Conservation (phyloP, 2,797 vertebrate genomes). For the Thalassophryne amazonica region DNA sequence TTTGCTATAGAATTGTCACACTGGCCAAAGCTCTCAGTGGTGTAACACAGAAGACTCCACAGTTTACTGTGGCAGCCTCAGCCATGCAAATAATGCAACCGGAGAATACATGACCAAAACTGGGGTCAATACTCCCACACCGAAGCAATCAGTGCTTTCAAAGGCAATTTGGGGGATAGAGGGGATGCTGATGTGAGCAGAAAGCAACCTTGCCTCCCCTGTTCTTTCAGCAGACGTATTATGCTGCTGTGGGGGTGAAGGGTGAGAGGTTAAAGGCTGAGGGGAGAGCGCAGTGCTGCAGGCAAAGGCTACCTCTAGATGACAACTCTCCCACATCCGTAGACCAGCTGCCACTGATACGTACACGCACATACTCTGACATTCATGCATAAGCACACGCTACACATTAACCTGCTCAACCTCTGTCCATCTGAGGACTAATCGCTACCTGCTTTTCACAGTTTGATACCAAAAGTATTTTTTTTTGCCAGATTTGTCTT, state of each 20-base stretch:
- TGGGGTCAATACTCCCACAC: background rate
- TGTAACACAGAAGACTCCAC: conserved; percentile 9
- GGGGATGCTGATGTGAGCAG: conserved; percentile 69
- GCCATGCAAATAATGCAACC: conserved; percentile 13
- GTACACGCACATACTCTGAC: conserved; percentile 41
- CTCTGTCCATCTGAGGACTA: conserved; percentile 32
- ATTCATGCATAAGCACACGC: conserved; percentile 63
- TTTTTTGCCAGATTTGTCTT: conserved; percentile 36
- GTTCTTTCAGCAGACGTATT: conserved; percentile 59
- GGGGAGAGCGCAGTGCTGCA: conserved; percentile 20
- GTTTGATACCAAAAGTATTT: conserved; percentile 39
- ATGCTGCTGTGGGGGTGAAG: conserved; percentile 65
- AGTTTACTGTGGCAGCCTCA: conserved; percentile 4
- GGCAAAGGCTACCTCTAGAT: conserved; percentile 42
- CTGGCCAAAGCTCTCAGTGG: background rate
- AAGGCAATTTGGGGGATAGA: conserved; percentile 61
- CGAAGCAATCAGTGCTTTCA: conserved; percentile 33
- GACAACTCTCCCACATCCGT: conserved; percentile 49
- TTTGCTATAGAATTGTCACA: background rate
- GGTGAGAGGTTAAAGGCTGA: conserved; percentile 59
- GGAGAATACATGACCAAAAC: conserved; percentile 32
- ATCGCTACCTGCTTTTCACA: conserved; percentile 28
- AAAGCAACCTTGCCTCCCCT: conserved; percentile 52
- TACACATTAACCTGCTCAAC: conserved; percentile 60
- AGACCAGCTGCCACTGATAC: conserved; percentile 62